Evolutionary conservation across 1,140 invertebrate species (phyloP).

Genomic region (Tetranychus cinnabarinus): DNA sequence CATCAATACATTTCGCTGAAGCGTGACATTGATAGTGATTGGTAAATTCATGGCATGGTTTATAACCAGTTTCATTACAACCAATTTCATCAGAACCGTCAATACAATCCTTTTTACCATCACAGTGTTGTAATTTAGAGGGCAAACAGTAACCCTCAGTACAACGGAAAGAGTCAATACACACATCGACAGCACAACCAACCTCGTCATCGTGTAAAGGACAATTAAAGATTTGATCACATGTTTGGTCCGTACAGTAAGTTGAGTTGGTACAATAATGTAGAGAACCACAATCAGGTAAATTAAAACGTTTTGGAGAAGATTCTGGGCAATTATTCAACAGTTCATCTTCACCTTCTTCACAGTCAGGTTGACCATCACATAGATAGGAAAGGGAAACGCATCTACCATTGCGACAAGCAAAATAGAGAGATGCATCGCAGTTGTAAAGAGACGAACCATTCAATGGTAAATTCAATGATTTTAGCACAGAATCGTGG

Average conservation of each 20-base stretch:
- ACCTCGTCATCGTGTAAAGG: conserved; percentile 18
- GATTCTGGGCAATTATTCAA: conserved; percentile 10
- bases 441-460: too few species aligned
- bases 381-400: conserved; percentile 22
- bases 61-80: conserved; percentile 4
- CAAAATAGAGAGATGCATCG: too few species aligned
- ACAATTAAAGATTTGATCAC: background rate
- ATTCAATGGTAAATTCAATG: too few species aligned
- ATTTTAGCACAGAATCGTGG: too few species aligned
- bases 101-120: conserved; percentile 17
- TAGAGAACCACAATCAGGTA: background rate
- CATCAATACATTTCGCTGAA: conserved; percentile 33
- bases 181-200: conserved; percentile 19
- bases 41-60: background rate
- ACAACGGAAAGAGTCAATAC: conserved; percentile 9
- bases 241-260: background rate
- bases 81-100: conserved; percentile 19
- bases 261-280: background rate
- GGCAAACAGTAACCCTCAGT: conserved; percentile 12
- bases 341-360: conserved; percentile 59
- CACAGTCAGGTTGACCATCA: conserved; percentile 76
- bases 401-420: too few species aligned
- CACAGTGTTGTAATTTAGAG: conserved; percentile 14
- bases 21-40: background rate
- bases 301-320: background rate